Base-by-base conservation (phyloP, 2,888 invertebrate genomes). In the Andrena minutula region DNA sequence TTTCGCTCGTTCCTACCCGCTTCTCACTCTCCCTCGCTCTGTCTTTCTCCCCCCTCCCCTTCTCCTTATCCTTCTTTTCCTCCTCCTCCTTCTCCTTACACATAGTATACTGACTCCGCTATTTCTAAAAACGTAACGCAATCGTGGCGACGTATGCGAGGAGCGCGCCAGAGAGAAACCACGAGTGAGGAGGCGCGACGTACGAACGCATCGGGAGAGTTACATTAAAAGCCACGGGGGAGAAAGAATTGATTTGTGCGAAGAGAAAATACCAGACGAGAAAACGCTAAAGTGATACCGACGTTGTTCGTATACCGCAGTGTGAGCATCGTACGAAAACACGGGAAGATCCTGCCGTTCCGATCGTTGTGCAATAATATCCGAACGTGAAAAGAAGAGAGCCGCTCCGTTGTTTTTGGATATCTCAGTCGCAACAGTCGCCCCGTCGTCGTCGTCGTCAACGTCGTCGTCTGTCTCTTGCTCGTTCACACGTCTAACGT, bases 51-150 rank as follows among this genome's bases (percentile, higher is more conserved):
- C 74, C 60, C 73, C 49, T 32, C 65, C 23, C 64, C 63, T 63
- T 63, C 23, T 63, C 41, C 20, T 68, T 61, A n/a, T 65, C 32
- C 58, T 65, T 20, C 35, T 74, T 35, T 56, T 72, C 65, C 66
- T 49, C 51, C 66, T 79, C 60, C 60, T 74, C 32, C 74, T 41
- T 61, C 83, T 79, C 69, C 60, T 65, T 61, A 61, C 69, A 65
- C 80, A 76, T 76, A 79, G 83, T 82, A 80, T 82, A 78, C 84
- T 61, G 68, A 77, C 76, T 75, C 72, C 75, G 79, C 79, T 77
- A 78, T 84, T 83, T 77, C 83, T 82, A 85, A 88, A 88, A 86
- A 82, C 88, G 80, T 81, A 82, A 88, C 82, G 81, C 82, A 80
- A 82, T 72, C 83, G 86, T 85, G 88, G 86, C 86, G 84, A 84